phyloP scores from a whole-genome alignment of 2,888 invertebrate species.

The Hylaea fasciaria region DNA sequence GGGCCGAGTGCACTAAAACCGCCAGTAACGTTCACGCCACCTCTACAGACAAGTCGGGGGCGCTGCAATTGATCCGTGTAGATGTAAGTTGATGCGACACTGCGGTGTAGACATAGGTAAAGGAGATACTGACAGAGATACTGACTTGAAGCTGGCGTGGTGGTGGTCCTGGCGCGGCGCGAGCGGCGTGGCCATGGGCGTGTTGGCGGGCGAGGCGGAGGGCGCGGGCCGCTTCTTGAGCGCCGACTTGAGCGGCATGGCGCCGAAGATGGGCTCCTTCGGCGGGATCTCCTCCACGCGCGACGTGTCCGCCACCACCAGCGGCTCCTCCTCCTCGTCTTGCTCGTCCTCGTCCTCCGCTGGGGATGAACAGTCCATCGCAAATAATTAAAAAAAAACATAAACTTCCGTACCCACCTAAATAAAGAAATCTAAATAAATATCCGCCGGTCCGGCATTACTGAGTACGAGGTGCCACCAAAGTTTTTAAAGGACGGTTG shows the following conservation, averaged over 20 bases:
- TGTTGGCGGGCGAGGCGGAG: slow-evolving; percentile 88
- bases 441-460: no score
- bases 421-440: no score
- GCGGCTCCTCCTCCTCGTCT: slow-evolving; percentile 87
- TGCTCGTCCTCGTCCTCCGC: slow-evolving; percentile 86
- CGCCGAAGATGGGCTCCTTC: slow-evolving; percentile 95
- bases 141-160: slow-evolving; percentile 92
- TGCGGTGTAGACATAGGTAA: neutral
- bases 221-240: slow-evolving; percentile 92
- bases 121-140: slow-evolving; percentile 43
- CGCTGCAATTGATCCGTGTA: no score
- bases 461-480: no score
- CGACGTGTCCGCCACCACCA: slow-evolving; percentile 89
- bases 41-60: no score
- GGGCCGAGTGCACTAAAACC: no score
- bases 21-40: no score
- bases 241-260: slow-evolving; percentile 96
- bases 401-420: no score
- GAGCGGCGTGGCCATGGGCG: slow-evolving; percentile 78
- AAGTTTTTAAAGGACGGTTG: no score
- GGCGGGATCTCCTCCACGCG: slow-evolving; percentile 96
- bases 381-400: no score
- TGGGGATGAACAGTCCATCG: slow-evolving; percentile 32
- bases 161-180: slow-evolving; percentile 88
- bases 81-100: no score